Evolutionary conservation across 2,113 vertebrate species (phyloP), one percentile per base, ranked within the genome.

Genomic region (Eupsittula cactorum): DNA sequence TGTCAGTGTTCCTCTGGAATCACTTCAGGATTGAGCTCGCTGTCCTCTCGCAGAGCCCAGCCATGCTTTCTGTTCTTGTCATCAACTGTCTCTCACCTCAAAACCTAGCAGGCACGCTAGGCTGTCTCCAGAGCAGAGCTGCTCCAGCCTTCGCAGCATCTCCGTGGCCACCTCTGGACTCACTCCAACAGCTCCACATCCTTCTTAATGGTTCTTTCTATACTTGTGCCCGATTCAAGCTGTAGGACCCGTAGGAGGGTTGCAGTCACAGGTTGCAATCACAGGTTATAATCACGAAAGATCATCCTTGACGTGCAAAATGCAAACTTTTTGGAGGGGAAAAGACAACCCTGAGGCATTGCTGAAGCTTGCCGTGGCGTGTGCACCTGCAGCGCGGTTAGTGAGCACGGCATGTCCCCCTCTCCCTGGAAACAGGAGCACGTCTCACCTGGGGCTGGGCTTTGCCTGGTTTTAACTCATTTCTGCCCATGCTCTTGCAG

Each of bases 41-140:
- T 91, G 47, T 69, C 90, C 92, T 64, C 63, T 44, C 10, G 10
- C 7, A 62, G 49, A 60, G 74, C 62, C 84, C 20, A 39, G 35
- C 82, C 31, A 0, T 1, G 47, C 24, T 25, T 49, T 37, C 44
- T 63, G 0, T 63, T 65, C 63, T 82, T 80, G 53, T 57, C 49
- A 5, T n/a, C 25, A 31, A 5, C 2, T 2, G 81, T 74, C 57
- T 79, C 27, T 33, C 0, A 0, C 0, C 1, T 83, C 73, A 17
- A 18, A 73, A 47, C 25, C 1, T 19, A 4, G 13, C 63, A 29
- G 63, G 33, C 16, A 3, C 1, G 9, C 17, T 33, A 20, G 18
- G 29, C 57, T 59, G 57, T 6, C 57, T 59, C 21, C 33, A 23
- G 57, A 59, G 57, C 57, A 59, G 21, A 23, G 57, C 57, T 59